Base-by-base conservation (phyloP, 37 sponge, comb jelly and placozoan genomes). In the Corticium candelabrum region DNA sequence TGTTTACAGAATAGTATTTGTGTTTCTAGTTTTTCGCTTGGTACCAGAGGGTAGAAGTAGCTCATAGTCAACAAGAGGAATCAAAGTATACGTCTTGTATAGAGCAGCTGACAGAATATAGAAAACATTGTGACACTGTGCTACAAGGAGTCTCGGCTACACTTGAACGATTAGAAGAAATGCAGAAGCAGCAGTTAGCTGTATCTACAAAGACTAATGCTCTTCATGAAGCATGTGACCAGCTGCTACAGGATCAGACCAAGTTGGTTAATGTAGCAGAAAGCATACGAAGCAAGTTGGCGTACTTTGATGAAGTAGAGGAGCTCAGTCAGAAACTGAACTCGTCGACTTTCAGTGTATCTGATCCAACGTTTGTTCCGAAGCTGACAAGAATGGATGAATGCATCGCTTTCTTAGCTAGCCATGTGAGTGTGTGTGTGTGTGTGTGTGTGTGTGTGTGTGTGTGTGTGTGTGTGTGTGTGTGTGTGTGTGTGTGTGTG, bases 201-300 rank as follows among this genome's bases (percentile, higher is more conserved):
- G 97, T 96, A 2, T 77, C 89, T 5, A 80, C 40, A 31, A 93
- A 86, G 73, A 93, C 97, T 1, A 84, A 80, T 35, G 87, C 97
- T 41, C 86, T 96, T n/a, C 94, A 96, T 77, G 76, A 84, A 21
- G 95, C 94, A 21, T 96, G 97, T 82, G 91, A 96, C 71, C 77
- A 93, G 30, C 88, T 96, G 31, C 82, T 93, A 71, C 81, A 90
- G 56, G 97, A 96, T 7, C 89, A 94, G 94, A 92, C 87, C 32
- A 86, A 88, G 38, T 79, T 92, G 82, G 82, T 82, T 35, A 76
- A 81, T 21, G 79, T 88, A 38, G 89, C 86, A 30, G 93, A 89
- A 75, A 91, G 85, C 76, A 95, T 92, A 78, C 81, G 74, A 38
- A 77, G n/a, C 77, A 95, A 83, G 73, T 81, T 92, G 80, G 82